Conservation (phyloP, 2,113 vertebrate genomes). For the Microcebus griseorufus region DNA sequence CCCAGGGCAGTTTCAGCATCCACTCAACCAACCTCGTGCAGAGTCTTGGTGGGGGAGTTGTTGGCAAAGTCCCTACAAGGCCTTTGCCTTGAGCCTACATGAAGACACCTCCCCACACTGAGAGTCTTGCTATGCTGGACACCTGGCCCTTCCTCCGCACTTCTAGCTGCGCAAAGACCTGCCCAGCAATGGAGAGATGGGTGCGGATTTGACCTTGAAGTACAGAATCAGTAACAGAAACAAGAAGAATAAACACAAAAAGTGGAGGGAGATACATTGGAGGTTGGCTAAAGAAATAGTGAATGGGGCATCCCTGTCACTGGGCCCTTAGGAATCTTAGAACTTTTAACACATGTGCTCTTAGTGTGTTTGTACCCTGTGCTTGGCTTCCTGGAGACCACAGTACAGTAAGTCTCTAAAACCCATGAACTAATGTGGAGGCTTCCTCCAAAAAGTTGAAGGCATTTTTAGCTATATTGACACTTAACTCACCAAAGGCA, state of each 20-base stretch:
- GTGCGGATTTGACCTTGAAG: background rate
- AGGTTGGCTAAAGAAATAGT: background rate
- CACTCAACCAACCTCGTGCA: background rate
- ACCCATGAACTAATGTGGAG: background rate
- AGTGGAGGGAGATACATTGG: background rate
- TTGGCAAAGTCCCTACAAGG: background rate
- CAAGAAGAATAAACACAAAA: background rate
- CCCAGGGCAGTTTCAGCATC: background rate
- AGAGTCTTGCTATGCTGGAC: background rate
- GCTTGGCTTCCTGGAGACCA: background rate
- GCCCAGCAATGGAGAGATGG: accelerated
- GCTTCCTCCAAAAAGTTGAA: background rate
- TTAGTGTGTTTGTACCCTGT: no score
- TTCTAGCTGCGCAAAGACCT: background rate
- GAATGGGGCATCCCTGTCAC: background rate
- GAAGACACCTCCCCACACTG: background rate
- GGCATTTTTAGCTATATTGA: background rate
- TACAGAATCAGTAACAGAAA: background rate
- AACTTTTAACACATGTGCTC: background rate
- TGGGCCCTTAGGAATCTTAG: background rate
- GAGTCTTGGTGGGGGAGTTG: background rate
- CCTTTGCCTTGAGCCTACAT: no score
- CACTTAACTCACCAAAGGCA: background rate
- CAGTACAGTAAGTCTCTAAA: background rate
- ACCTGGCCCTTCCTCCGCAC: background rate